Base-by-base conservation (phyloP, 2,113 vertebrate species). In the Ammodytes dubius region DNA sequence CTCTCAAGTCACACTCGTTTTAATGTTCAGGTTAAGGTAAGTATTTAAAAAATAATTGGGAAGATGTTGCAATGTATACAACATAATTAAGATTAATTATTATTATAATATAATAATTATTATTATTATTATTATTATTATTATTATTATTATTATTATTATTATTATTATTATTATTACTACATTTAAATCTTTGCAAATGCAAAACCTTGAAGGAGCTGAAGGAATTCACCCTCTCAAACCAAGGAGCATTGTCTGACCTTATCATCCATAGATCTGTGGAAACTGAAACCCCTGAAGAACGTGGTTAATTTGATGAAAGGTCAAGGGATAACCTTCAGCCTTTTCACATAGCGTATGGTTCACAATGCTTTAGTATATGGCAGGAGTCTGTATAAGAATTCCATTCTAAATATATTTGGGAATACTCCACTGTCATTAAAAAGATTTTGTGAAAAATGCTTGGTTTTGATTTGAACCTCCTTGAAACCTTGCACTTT, bases 261-360 rank as follows among this genome's bases (percentile, higher is more conserved):
- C 45, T 90, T 84, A 94, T 91, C 91, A 58, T 46, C 42, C n/a
- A 59, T n/a, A 68, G 85, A 90, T 87, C 88, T 80, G 61, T 79
- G 84, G 58, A 86, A 92, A 81, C 84, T 68, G 74, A 89, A 80
- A 89, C 80, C 82, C 12, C 60, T 64, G 85, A 88, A 43, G 59
- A 80, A 85, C 40, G 13, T 43, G 42, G 54, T 61, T 79, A 68
- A 83, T 87, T 77, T 78, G 7, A 84, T 58, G 35, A 84, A 84
- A 91, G 87, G 84, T 89, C 85, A 88, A 84, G 57, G 73, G 57
- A 86, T 83, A 69, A 87, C 81, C 81, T 87, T 73, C 65, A 77
- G 61, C 43, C 67, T 70, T 60, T 59, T 50, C 46, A 68, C 50
- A 67, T 10, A n/a, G 27, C 58, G 42, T 14, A 46, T 35, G 50